These are phyloP conservation scores for Ailuropoda melanoleuca DNA, from an alignment of 2,113 vertebrate genomes.

Conservation along the genomic window DNA sequence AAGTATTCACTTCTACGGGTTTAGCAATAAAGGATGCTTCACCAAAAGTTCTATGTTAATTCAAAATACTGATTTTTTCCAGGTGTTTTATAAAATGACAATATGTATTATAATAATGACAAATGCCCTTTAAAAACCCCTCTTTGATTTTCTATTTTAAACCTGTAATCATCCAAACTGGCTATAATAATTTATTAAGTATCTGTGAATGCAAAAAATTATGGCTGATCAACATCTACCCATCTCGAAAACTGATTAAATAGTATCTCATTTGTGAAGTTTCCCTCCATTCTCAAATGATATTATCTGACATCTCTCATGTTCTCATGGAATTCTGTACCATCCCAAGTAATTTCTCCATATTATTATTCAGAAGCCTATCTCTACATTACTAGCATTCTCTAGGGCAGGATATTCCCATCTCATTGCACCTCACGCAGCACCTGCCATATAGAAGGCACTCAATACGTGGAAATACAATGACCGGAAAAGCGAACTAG, in stretches of 20 bases:
- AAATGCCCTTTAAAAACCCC: not conserved
- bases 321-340: not conserved
- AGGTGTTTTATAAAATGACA: slow-evolving; percentile 27
- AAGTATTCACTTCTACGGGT: not conserved
- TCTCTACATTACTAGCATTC: not conserved
- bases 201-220: not conserved
- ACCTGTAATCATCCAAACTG: not conserved
- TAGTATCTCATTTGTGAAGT: not conserved
- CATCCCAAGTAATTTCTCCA: not conserved
- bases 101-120: not conserved
- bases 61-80: not conserved
- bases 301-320: not conserved
- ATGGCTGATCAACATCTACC: not conserved
- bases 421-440: not conserved
- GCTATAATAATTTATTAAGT: not conserved
- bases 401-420: not conserved
- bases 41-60: not conserved
- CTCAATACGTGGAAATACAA: too few species aligned
- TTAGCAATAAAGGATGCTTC: not conserved
- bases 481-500: not conserved
- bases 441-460: not conserved
- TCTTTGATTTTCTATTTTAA: slow-evolving; percentile 32
- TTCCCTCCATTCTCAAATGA: not conserved
- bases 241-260: slow-evolving; percentile 24
- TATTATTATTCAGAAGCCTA: slow-evolving; percentile 4